Base-by-base conservation (phyloP, 1,140 invertebrate species). In the Frieseomelitta varia region DNA sequence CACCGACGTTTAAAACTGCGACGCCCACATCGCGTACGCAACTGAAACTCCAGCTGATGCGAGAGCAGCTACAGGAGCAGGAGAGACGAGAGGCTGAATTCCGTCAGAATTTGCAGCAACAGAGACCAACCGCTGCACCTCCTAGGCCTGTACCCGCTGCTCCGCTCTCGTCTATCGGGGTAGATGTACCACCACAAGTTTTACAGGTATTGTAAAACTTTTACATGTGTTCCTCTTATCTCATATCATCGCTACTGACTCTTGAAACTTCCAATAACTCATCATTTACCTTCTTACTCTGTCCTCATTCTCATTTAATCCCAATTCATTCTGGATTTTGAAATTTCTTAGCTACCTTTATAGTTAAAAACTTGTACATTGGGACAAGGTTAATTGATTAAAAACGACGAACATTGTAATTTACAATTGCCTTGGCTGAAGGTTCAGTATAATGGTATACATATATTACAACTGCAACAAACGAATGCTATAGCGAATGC, bases 21-120 rank as follows among this genome's bases (percentile, higher is more conserved):
- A 97, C 96, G 80, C 97, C 97, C 87, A 97, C 97, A 2, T 98
- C 97, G 21, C 95, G 98, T 27, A 98, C 98, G 1, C 97, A 98
- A 91, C 95, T 98, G 72, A 98, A 98, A 92, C 96, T 97, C 84
- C 97, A 98, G 95, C 95, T 98, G 94, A 98, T 98, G 97, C 95
- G 97, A 84, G 97, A 98, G 91, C 97, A 98, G 94, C 93, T 96
- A 67, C 96, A 97, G 89, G 97, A 98, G 92, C 97, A 97, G 90
- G 96, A 97, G 89, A 94, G 96, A 86, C 93, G 95, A 85, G 95
- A 96, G 90, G 91, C 95, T 30, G 95, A 96, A 90, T 93, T 94
- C 81, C 89, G 93, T 67, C 94, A 96, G 87, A 95, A 95, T 88
- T 93, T 95, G 79, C 95, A 96, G 68, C 95, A 96, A 83, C 94